Base-by-base conservation (phyloP, 2,113 vertebrate genomes). In the Polypterus bichir region DNA sequence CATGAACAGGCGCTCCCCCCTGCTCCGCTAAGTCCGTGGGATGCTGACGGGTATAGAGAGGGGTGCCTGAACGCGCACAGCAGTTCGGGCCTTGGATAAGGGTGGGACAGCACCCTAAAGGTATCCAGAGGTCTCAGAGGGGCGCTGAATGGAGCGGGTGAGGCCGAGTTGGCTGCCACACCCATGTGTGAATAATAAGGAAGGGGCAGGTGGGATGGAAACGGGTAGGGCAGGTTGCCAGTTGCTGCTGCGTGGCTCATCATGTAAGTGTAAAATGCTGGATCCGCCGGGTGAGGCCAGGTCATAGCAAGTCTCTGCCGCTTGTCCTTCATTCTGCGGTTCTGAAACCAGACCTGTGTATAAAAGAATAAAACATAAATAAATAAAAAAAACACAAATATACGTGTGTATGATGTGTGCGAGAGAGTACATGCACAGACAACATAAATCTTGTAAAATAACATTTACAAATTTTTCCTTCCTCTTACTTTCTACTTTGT, bases 231-330 rank as follows among this genome's bases (percentile, higher is more conserved):
- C 70, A 98, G 78, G 73, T 90, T 94, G 64, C 94, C 95, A 0
- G 94, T 89, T 74, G 94, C 94, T 4, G 95, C 95, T 0, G 96
- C 94, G 69, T 99, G 96, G 84, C 92, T 97, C 92, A 99, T 94
- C 96, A 99, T 98, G 81, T 98, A 99, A 61, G 91, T 97, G 72
- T 99, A 99, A 73, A 99, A 99, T 59, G 94, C 93, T 46, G 96
- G 95, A 71, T 98, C 96, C 1, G 94, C 93, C 0, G 95, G 94
- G 73, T 97, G 94, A 61, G 94, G 94, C 96, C 94, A 99, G 47
- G 94, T 95, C 94, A 98, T 96, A 58, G 94, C 94, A 71, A 99
- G 79, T 44, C 96, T 89, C 79, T 97, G 94, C 48, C 94, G 73
- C 69, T 98, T 99, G 84, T 99, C 96, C 79, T 99, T 99, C 96